A percentile compares a stretch with the other conserved stretches of the same genome.
These are phyloP conservation scores for Heliconius ismenius DNA, from an alignment of 2,888 invertebrate species.

Conservation along the genomic window DNA sequence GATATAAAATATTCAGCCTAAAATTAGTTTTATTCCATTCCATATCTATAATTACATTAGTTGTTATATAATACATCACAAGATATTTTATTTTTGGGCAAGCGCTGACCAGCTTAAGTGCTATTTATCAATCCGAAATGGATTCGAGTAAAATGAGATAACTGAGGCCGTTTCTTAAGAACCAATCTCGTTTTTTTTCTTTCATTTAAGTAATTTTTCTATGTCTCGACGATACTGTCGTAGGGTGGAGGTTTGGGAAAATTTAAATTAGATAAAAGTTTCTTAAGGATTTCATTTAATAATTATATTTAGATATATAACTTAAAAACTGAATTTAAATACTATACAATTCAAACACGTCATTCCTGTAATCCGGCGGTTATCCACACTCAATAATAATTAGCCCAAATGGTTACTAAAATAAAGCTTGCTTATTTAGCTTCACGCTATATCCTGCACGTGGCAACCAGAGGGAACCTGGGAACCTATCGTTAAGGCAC, in stretches of 20 bases:
- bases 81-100: constrained; percentile 73
- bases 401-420: background rate
- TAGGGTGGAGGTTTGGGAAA: constrained; percentile 14
- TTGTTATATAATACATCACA: constrained; percentile 71
- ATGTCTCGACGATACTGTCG: constrained; percentile 18
- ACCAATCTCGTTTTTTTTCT: constrained; percentile 14
- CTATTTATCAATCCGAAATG: constrained; percentile 50
- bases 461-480: no score
- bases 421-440: background rate
- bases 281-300: background rate
- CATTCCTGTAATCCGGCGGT: background rate
- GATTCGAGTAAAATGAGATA: constrained; percentile 20
- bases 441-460: no score
- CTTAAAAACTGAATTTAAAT: background rate
- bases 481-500: no score
- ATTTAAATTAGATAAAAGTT: background rate
- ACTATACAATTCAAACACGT: background rate
- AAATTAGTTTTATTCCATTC: constrained; percentile 40
- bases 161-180: constrained; percentile 18
- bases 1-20: background rate
- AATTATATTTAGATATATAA: background rate
- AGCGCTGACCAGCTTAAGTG: constrained; percentile 64
- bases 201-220: constrained; percentile 23
- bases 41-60: constrained; percentile 50
- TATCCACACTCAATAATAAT: background rate